Base-by-base conservation (phyloP, 2,113 vertebrate species). In the Anthoscopus minutus region DNA sequence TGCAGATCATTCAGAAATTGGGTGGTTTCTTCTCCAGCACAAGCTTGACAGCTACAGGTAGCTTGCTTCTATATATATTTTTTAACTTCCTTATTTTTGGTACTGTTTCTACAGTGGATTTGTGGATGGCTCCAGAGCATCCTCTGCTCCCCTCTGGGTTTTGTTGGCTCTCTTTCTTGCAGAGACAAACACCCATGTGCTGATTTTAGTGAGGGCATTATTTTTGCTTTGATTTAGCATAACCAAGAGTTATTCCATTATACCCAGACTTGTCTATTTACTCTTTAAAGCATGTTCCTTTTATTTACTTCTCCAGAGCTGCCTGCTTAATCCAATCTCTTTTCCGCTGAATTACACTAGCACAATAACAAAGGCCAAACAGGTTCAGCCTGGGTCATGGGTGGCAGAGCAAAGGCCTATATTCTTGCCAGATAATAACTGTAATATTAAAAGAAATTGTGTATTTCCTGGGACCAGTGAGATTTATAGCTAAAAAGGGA, bases 311-410 rank as follows among this genome's bases (percentile, higher is more conserved):
- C 61, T 94, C 62, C 65, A 50, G 88, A 86, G 79, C 93, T 94
- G 77, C 92, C 81, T 71, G 76, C 91, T 96, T 95, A 95, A 97
- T 96, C 96, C 93, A 88, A 89, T 94, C 90, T 96, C 79, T 95
- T 95, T 97, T 97, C 96, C 94, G 95, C 81, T 86, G 94, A 95
- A 97, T 96, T 95, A 94, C 90, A 91, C 93, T 19, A 74, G 80
- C 81, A 97, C 93, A 97, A 96, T 95, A 88, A 95, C 76, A 50
- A 45, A 74, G 88, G 88, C 81, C 90, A 94, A 85, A 95, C 88
- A 92, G 92, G 88, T 95, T 93, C 94, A 96, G 86, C 67, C 58
- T 94, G 88, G 91, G 90, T 91, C 89, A 83, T 0, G 50, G 33
- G 37, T 79, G 48, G 70, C 78, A 53, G 64, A 64, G 53, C 53